Evolutionary conservation across 2,113 vertebrate species (phyloP).

Genomic region (Cavia aperea): DNA sequence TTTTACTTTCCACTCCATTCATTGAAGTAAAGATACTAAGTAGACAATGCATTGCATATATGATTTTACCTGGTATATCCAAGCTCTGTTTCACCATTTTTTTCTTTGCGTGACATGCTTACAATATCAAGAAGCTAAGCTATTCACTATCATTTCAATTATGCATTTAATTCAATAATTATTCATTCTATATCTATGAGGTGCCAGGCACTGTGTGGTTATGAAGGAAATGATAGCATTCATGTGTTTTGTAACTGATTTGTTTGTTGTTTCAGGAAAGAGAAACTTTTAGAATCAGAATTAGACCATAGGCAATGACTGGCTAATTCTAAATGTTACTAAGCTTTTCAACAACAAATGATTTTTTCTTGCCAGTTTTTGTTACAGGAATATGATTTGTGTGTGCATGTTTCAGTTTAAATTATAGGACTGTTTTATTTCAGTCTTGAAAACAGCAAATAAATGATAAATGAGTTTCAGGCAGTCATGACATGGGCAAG

Average conservation of each 20-base stretch:
- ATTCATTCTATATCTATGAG: neutral
- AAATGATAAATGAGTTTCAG: conserved; percentile 50
- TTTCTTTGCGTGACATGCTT: neutral
- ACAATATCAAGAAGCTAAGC: neutral
- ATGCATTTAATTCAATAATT: neutral
- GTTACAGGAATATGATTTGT: conserved; percentile 55
- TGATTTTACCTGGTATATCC: neutral
- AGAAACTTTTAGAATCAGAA: conserved; percentile 19
- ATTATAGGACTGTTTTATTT: conserved; percentile 52
- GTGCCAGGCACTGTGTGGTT: neutral
- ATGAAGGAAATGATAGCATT: neutral
- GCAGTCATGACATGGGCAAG: conserved; percentile 38
- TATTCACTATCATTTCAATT: neutral
- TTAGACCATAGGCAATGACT: conserved; percentile 2
- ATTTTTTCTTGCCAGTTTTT: conserved; percentile 33
- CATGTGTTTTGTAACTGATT: neutral
- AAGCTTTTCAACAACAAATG: conserved; percentile 40
- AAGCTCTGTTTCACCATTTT: neutral
- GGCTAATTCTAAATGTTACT: conserved; percentile 19
- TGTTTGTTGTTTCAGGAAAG: neutral
- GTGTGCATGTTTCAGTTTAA: conserved; percentile 44
- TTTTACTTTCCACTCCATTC: neutral
- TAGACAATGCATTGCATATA: neutral
- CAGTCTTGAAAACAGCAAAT: conserved; percentile 51
- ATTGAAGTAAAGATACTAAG: neutral